Evolutionary conservation across 2,888 invertebrate genomes (phyloP).

Genomic region (Hofmannophila pseudospretella): DNA sequence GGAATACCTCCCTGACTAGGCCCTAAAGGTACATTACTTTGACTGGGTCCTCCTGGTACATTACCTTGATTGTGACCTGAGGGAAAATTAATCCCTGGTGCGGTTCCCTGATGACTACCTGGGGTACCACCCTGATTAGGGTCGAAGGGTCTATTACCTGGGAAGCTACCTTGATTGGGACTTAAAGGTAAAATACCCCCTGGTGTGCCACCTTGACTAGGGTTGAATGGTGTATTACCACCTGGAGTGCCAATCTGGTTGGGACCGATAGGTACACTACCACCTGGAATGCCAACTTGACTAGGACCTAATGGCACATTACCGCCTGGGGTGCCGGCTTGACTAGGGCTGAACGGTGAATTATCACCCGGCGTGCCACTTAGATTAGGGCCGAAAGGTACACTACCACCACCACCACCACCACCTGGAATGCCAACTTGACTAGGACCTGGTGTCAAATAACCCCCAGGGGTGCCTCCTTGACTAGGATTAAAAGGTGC

Average conservation of each 20-base stretch:
- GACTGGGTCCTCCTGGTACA: no score
- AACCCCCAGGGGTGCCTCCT: constrained; percentile 4
- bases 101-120: background rate
- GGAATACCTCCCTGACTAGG: constrained; percentile 2
- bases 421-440: constrained; percentile 1
- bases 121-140: constrained; percentile 2
- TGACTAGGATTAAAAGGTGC: constrained; percentile 1
- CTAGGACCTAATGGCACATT: no score
- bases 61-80: constrained; percentile 5
- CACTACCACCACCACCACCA: no score
- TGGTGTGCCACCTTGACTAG: background rate
- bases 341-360: no score
- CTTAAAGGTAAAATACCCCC: constrained; percentile 3
- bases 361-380: background rate
- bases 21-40: background rate
- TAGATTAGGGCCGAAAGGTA: background rate
- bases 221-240: background rate
- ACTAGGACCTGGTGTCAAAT: background rate
- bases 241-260: constrained; percentile 1
- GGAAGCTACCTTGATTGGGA: constrained; percentile 2
- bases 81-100: background rate
- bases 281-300: no score
- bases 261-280: background rate
- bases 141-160: background rate
- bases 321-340: no score